A percentile compares a stretch with the other conserved stretches of the same genome.
Conservation (phyloP, 2,113 vertebrate genomes). For the Paracanthobrama guichenoti region DNA sequence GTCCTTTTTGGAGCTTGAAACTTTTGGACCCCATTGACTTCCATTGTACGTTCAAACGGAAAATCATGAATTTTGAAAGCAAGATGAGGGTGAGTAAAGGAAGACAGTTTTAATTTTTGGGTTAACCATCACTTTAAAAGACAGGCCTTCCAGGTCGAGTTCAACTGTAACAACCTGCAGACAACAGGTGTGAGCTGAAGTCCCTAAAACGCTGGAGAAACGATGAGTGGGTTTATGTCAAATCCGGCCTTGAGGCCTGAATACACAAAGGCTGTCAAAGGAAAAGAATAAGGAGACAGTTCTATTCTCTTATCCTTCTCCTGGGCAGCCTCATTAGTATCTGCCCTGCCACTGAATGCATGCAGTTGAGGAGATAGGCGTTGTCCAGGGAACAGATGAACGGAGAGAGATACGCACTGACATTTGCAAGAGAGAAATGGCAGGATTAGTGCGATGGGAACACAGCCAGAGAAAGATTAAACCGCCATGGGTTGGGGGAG, state of each 20-base stretch:
- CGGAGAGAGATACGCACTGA: conserved; percentile 21
- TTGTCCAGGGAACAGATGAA: conserved; percentile 32
- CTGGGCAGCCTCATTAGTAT: conserved; percentile 50
- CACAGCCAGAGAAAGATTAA: conserved; percentile 45
- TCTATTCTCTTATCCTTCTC: conserved; percentile 43
- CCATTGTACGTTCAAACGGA: background rate
- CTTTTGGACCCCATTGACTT: background rate
- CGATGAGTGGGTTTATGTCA: conserved; percentile 15
- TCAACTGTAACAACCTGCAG: background rate
- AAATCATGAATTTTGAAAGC: background rate
- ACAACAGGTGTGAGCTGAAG: background rate
- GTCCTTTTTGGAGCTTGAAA: background rate
- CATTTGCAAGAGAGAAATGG: conserved; percentile 24
- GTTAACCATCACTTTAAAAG: background rate
- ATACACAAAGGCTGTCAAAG: background rate
- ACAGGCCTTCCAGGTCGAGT: background rate
- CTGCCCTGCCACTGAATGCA: conserved; percentile 35
- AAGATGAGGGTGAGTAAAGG: background rate
- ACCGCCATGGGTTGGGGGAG: background rate
- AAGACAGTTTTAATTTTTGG: background rate
- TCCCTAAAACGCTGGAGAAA: background rate
- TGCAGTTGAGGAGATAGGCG: conserved; percentile 13
- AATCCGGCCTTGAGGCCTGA: conserved; percentile 10
- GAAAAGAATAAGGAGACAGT: conserved; percentile 35
- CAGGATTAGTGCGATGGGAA: conserved; percentile 21